Evolutionary conservation across 2,888 invertebrate genomes (phyloP).

Genomic region (Napeogenes inachia): DNA sequence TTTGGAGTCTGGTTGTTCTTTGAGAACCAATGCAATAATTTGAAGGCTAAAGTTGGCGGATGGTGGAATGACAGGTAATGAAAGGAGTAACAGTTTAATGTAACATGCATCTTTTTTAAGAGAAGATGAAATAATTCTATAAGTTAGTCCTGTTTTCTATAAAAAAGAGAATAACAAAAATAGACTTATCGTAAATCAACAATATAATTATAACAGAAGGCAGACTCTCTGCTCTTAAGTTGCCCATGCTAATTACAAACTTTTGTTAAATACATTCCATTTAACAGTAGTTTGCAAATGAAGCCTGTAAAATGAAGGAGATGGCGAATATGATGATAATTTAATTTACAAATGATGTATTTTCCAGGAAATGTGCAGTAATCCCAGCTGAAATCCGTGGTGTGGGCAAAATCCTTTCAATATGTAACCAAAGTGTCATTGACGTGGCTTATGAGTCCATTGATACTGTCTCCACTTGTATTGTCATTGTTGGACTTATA

Average conservation of each 20-base stretch:
- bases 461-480: slow-evolving; percentile 90
- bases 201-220: not conserved
- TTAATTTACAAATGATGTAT: slow-evolving; percentile 1
- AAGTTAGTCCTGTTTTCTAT: not conserved
- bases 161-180: not conserved
- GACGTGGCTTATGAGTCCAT: slow-evolving; percentile 84
- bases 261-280: too few species aligned
- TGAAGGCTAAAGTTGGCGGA: slow-evolving; percentile 55
- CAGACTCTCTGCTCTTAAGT: too few species aligned
- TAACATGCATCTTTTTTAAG: too few species aligned
- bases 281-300: too few species aligned
- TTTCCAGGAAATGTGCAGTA: slow-evolving; percentile 78
- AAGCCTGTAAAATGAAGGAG: too few species aligned
- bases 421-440: slow-evolving; percentile 79
- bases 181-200: not conserved
- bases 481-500: slow-evolving; percentile 91
- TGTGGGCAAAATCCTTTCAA: slow-evolving; percentile 82
- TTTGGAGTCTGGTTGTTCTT: slow-evolving; percentile 73
- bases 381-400: slow-evolving; percentile 88
- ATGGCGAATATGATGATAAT: too few species aligned
- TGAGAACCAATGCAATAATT: slow-evolving; percentile 62
- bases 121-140: too few species aligned
- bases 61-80: slow-evolving; percentile 81
- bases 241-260: too few species aligned
- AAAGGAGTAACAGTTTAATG: too few species aligned